Evolutionary conservation across 2,888 invertebrate species (phyloP).

Genomic region (Sarcophaga variegata): DNA sequence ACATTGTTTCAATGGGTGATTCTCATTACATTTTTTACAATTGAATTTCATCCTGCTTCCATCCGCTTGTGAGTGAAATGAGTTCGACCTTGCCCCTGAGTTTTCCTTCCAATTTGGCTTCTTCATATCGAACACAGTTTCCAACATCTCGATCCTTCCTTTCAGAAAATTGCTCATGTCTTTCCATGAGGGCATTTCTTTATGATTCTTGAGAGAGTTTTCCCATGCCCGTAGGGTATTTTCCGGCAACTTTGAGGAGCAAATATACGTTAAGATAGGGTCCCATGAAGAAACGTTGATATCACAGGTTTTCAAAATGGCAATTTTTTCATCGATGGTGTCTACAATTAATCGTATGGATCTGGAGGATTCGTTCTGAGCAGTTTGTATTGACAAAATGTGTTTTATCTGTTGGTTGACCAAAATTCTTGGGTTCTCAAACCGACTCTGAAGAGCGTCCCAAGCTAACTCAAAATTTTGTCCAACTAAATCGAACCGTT

Average conservation of each 20-base stretch:
- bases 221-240: too few relatives aligned
- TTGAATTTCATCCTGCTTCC: not conserved
- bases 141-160: too few relatives aligned
- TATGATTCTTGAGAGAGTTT: too few relatives aligned
- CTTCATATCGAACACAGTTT: not conserved
- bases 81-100: not conserved
- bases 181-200: too few relatives aligned
- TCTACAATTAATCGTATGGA: too few relatives aligned
- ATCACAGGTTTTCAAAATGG: too few relatives aligned
- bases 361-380: not conserved
- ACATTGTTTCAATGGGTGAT: not conserved
- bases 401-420: not conserved
- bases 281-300: too few relatives aligned
- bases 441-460: not conserved
- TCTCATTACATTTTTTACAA: not conserved
- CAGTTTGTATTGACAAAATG: not conserved
- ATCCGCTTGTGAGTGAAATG: not conserved
- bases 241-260: too few relatives aligned
- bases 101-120: not conserved
- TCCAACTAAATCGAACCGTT: not conserved
- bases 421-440: not conserved
- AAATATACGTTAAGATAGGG: too few relatives aligned
- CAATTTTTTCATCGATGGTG: too few relatives aligned
- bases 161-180: too few relatives aligned
- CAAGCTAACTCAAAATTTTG: slow-evolving; percentile 6